Conservation (phyloP, 2,797 vertebrate genomes). For the Tympanoctomys barrerae region DNA sequence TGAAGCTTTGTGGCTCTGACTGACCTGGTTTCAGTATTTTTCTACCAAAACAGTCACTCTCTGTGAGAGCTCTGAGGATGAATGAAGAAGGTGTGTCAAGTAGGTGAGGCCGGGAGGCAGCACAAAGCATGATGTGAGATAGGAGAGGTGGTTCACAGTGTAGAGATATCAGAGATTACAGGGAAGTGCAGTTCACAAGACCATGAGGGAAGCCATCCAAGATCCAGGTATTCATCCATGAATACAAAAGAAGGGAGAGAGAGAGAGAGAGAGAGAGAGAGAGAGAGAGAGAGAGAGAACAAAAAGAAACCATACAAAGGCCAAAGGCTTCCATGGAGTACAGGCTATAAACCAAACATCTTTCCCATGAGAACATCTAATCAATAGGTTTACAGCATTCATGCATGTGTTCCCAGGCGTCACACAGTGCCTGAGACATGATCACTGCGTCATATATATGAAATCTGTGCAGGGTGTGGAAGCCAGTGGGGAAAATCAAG, state of each 20-base stretch:
- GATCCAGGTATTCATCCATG: not conserved
- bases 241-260: too few species aligned
- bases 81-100: not conserved
- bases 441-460: too few species aligned
- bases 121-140: not conserved
- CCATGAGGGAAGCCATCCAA: fast-evolving
- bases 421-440: not conserved
- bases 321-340: not conserved
- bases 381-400: not conserved
- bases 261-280: not conserved
- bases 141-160: not conserved
- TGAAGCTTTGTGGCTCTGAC: not conserved
- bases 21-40: not conserved
- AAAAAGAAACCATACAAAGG: not conserved
- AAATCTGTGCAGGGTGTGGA: not conserved
- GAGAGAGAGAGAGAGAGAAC: not conserved
- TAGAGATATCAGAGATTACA: not conserved
- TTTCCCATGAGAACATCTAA: not conserved
- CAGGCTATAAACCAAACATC: not conserved
- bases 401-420: not conserved
- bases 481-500: not conserved
- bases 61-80: not conserved
- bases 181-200: not conserved
- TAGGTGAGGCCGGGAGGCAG: not conserved
- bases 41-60: not conserved